Evolutionary conservation across 1,140 invertebrate genomes (phyloP).

Genomic region (Brachionus paranguensis): DNA sequence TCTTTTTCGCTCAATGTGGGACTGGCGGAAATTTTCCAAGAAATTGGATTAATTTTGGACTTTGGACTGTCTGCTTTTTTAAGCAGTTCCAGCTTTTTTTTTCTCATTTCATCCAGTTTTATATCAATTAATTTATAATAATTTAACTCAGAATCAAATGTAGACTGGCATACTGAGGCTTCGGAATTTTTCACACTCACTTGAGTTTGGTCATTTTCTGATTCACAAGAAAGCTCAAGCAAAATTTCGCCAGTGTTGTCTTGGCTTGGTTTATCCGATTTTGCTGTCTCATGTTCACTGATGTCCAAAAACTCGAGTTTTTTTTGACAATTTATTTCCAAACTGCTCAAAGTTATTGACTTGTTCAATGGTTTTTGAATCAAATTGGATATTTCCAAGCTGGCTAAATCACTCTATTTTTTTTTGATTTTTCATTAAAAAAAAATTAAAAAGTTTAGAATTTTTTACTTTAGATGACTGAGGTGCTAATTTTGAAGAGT

Average conservation of each 20-base stretch:
- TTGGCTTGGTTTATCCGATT: neutral
- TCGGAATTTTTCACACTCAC: neutral
- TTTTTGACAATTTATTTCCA: slow-evolving; percentile 11
- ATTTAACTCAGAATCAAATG: neutral
- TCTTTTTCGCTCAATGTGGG: neutral
- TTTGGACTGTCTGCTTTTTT: neutral
- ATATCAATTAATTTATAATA: slow-evolving; percentile 28
- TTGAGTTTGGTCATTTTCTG: neutral
- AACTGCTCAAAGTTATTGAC: neutral
- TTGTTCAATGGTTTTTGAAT: neutral
- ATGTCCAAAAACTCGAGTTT: neutral
- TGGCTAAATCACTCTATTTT: neutral
- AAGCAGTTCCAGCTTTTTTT: neutral
- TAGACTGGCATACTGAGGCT: neutral
- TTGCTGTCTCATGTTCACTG: neutral
- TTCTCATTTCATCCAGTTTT: neutral
- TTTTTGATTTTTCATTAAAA: neutral
- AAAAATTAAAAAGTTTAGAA: neutral
- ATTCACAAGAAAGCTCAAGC: slow-evolving; percentile 1
- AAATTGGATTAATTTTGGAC: neutral
- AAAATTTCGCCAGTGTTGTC: slow-evolving; percentile 26
- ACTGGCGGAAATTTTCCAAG: slow-evolving; percentile 13
- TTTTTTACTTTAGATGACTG: neutral
- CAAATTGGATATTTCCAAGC: neutral
- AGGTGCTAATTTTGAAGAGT: neutral